Conservation (phyloP, 1,140 invertebrate genomes). For the Aethina tumida region DNA sequence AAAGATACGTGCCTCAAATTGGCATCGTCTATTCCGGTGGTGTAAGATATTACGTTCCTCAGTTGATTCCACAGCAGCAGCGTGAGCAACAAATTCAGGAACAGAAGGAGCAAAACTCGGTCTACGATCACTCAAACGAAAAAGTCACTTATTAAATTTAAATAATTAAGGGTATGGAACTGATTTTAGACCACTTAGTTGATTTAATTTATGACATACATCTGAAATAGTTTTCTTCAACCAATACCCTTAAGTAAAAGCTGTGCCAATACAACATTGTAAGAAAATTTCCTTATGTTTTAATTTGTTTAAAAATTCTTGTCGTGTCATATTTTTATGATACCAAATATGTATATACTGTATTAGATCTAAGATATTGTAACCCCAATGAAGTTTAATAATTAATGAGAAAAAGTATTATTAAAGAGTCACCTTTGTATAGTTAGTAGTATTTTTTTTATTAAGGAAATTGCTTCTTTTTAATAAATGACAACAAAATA, state of each 20-base stretch:
- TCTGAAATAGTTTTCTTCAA: too few species aligned
- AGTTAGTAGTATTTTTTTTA: too few species aligned
- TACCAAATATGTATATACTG: slow-evolving; percentile 19
- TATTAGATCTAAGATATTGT: too few species aligned
- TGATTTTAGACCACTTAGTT: too few species aligned
- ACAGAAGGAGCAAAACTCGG: slow-evolving; percentile 27
- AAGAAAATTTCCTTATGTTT: neutral
- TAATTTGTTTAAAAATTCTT: slow-evolving; percentile 3
- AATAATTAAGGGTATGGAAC: neutral
- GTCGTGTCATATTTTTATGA: slow-evolving; percentile 16
- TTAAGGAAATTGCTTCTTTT: too few species aligned
- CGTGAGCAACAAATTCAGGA: slow-evolving; percentile 11
- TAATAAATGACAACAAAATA: too few species aligned
- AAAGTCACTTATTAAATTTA: slow-evolving; percentile 23
- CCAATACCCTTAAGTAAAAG: neutral
- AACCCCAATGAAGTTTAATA: too few species aligned
- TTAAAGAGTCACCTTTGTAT: too few species aligned
- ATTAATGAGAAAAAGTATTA: too few species aligned
- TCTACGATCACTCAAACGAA: slow-evolving; percentile 28
- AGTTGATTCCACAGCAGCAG: slow-evolving; percentile 26
- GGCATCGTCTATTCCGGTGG: slow-evolving; percentile 33
- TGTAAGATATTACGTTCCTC: slow-evolving; percentile 34
- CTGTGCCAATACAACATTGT: neutral
- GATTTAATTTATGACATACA: too few species aligned
- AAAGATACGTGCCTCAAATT: slow-evolving; percentile 31